A percentile compares a stretch with the other conserved stretches of the same genome.
Conservation (phyloP, 2,888 invertebrate genomes). For the Caradrina clavipalpis region DNA sequence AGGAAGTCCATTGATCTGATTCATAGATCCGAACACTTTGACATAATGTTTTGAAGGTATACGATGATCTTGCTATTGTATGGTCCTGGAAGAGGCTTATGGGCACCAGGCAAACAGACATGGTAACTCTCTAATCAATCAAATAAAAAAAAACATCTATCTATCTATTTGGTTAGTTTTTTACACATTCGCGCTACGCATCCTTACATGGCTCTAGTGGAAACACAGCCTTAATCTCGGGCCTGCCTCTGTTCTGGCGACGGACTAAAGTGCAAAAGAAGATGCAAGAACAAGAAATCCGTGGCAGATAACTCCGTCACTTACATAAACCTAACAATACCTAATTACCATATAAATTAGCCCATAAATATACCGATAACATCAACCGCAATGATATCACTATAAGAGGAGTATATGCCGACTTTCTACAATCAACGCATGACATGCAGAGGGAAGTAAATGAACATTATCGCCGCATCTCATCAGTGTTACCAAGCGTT, state of each 20-base stretch:
- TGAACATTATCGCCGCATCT: slow-evolving; percentile 67
- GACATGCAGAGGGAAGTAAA: slow-evolving; percentile 62
- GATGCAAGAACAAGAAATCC: background rate
- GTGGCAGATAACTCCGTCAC: background rate
- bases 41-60: background rate
- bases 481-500: slow-evolving; percentile 73
- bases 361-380: slow-evolving; percentile 35
- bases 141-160: too few species aligned
- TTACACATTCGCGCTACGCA: too few species aligned
- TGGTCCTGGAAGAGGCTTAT: background rate
- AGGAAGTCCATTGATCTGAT: too few species aligned
- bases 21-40: too few species aligned
- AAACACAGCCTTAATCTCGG: too few species aligned
- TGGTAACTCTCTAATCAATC: too few species aligned
- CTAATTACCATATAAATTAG: slow-evolving; percentile 43
- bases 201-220: too few species aligned
- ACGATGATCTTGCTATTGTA: background rate
- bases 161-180: too few species aligned
- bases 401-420: slow-evolving; percentile 10
- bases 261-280: too few species aligned
- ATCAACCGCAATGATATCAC: slow-evolving; percentile 36
- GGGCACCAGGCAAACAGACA: background rate
- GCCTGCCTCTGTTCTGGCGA: too few species aligned
- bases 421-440: slow-evolving; percentile 61
- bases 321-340: slow-evolving; percentile 27